Evolutionary conservation across 1,140 invertebrate species (phyloP).

Genomic region (Lasioglossum baleicum): DNA sequence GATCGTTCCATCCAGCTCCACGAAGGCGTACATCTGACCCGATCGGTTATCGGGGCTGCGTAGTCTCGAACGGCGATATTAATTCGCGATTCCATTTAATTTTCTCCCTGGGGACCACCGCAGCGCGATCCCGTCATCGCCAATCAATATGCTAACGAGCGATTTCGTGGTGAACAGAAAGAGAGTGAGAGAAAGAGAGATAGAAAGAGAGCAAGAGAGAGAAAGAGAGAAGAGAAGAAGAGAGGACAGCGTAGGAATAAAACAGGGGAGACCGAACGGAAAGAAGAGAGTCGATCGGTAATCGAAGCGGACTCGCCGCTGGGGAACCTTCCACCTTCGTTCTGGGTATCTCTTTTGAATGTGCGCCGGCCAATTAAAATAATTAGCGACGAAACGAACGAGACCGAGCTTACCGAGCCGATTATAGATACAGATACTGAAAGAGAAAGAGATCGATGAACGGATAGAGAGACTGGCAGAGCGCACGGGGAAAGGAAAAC

Average conservation of each 20-base stretch:
- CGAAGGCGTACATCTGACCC: background rate
- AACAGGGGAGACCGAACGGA: constrained; percentile 20
- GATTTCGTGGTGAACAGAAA: constrained; percentile 56
- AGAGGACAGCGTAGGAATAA: constrained; percentile 8
- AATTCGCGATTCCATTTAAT: constrained; percentile 72
- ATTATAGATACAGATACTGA: constrained; percentile 62
- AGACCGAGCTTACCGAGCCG: constrained; percentile 51
- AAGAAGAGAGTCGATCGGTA: constrained; percentile 48
- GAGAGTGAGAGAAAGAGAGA: no score
- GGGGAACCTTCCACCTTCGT: constrained; percentile 53
- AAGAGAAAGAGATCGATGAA: constrained; percentile 47
- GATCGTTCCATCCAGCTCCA: background rate
- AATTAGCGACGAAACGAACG: constrained; percentile 69
- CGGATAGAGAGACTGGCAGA: background rate
- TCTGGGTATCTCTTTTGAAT: constrained; percentile 64
- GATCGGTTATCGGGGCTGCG: constrained; percentile 14
- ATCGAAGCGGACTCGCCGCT: constrained; percentile 54
- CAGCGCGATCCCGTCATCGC: constrained; percentile 74
- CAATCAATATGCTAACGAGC: constrained; percentile 80
- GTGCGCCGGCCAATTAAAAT: constrained; percentile 69
- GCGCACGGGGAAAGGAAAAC: constrained; percentile 23
- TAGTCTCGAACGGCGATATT: constrained; percentile 55
- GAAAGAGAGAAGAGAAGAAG: no score
- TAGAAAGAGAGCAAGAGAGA: no score
- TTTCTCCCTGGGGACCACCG: constrained; percentile 59